Evolutionary conservation across 2,797 vertebrate genomes (phyloP).

Genomic region (Chelmon rostratus): DNA sequence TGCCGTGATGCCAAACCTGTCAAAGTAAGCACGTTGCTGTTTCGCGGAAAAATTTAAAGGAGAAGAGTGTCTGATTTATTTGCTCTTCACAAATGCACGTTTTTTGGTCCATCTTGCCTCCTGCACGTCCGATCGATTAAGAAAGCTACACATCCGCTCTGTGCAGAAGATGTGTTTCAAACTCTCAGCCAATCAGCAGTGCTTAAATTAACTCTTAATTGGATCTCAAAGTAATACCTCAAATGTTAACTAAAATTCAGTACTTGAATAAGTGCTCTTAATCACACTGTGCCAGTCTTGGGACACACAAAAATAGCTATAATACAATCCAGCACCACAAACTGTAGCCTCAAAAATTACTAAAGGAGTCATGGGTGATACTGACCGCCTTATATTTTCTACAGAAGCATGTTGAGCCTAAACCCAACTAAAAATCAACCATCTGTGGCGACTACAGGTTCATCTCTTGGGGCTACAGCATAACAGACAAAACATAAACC

Average conservation of each 20-base stretch:
- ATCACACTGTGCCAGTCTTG: background rate
- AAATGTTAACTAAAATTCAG: background rate
- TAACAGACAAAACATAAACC: background rate
- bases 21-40: conserved; percentile 77
- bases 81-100: background rate
- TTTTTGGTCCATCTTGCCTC: background rate
- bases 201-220: background rate
- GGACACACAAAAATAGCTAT: no score
- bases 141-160: background rate
- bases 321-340: background rate
- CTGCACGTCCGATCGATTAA: background rate
- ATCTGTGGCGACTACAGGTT: background rate
- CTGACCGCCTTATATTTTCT: background rate
- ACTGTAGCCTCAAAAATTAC: conserved; percentile 1
- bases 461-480: background rate
- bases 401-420: background rate
- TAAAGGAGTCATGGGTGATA: background rate
- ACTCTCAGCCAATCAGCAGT: conserved; percentile 18
- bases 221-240: background rate
- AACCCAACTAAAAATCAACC: background rate
- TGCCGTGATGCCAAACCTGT: conserved; percentile 68
- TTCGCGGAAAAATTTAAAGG: conserved; percentile 81
- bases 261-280: background rate
- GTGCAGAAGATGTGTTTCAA: background rate
- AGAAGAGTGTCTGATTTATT: conserved; percentile 18